Percentiles rank a stretch among this genome's conserved stretches.
Conservation (phyloP, 2,888 invertebrate species). For the Sphaerophoria rueppellii region DNA sequence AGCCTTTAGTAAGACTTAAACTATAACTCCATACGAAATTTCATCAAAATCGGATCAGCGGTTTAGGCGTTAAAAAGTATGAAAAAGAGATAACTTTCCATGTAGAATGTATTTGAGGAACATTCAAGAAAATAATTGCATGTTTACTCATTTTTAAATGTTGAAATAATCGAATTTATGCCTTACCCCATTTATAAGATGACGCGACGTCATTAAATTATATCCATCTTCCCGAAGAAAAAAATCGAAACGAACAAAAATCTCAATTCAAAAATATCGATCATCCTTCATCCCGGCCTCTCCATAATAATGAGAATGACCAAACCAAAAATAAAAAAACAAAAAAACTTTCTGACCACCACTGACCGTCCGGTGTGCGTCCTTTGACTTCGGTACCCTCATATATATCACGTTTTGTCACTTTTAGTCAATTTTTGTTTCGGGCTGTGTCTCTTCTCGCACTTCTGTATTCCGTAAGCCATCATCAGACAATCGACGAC, state of each 20-base stretch:
- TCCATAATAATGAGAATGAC: slow-evolving; percentile 33
- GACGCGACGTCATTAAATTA: no score
- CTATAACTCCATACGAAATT: no score
- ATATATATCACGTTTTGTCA: slow-evolving; percentile 71
- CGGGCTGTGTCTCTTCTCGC: slow-evolving; percentile 71
- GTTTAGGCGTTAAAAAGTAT: no score
- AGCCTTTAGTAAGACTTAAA: no score
- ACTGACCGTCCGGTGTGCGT: slow-evolving; percentile 16
- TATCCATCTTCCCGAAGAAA: slow-evolving; percentile 3
- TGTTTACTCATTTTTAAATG: no score
- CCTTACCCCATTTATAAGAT: no score
- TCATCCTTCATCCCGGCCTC: slow-evolving; percentile 52
- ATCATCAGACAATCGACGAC: slow-evolving; percentile 41
- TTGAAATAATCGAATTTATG: no score
- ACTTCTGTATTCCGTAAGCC: slow-evolving; percentile 74
- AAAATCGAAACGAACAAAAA: slow-evolving; percentile 9
- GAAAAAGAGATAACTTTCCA: no score
- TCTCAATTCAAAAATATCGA: slow-evolving; percentile 54
- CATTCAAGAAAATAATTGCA: no score
- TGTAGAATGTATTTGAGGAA: no score
- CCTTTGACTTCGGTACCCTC: slow-evolving; percentile 38
- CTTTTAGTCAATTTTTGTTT: slow-evolving; percentile 70
- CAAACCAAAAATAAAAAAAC: slow-evolving; percentile 4
- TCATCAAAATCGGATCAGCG: no score
- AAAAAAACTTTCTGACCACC: slow-evolving; percentile 43